Evolutionary conservation across 2,797 vertebrate species (phyloP), one percentile per base, ranked within the genome.

Genomic region (Rhyacichthys aspro): DNA sequence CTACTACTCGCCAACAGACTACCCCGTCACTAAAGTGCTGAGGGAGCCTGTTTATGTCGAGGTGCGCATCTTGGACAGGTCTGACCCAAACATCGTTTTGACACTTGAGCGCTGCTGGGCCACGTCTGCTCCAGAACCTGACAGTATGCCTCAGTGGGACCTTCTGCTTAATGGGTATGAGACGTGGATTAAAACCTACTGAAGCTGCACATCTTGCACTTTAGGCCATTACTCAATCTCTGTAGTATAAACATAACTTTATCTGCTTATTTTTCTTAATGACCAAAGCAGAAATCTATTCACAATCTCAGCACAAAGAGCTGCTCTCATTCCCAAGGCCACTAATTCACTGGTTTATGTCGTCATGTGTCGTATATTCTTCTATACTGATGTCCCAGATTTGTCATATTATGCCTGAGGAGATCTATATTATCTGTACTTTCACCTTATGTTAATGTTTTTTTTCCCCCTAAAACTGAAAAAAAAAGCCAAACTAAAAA

Each of bases 41-140:
- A 67, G 67, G 50, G 84, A 93, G 12, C 87, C 88, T 0, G 47
- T 93, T 10, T 88, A 88, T 44, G 82, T 89, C 9, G 85, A 93
- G 55, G 91, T 92, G 12, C 76, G 12, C 36, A 65, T 93, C 52
- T 43, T 89, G 56, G 86, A 82, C 3, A 61, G 83, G 61, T 72
- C 75, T 0, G 91, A 94, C 18, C 89, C 91, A 1, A 88, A 90
- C 49, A 48, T 92, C 0, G 1, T 86, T 53, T 71, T 94, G 56
- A 84, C 78, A 23, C 79, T 93, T 68, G 87, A 92, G 52, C 83
- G 81, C 71, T 93, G 93, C 77, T 94, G 93, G 93, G 88, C 89
- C 64, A 91, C 92, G 0, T 34, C 86, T 3, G 55, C 11, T 10
- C 59, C 83, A 1, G 70, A 78, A 48, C 76, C 88, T 11, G 9